Percentiles rank a stretch among this genome's conserved stretches.
These are phyloP conservation scores for Cataglyphis livida DNA, from an alignment of 2,888 invertebrate species.

Conservation along the genomic window DNA sequence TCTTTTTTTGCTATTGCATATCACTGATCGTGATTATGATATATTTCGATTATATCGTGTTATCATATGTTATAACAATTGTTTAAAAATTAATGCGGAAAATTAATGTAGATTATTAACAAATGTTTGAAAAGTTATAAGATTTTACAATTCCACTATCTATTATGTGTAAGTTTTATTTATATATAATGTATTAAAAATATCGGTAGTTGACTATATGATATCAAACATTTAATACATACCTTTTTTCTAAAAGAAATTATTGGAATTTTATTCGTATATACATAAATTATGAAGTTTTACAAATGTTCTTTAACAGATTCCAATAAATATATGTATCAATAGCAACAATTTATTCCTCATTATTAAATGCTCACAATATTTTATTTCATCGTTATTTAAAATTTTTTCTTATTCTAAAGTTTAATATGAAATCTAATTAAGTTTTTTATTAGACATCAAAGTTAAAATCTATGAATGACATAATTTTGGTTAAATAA, in stretches of 20 bases:
- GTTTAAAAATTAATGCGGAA: neutral
- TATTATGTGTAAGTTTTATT: slow-evolving; percentile 18
- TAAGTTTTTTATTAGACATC: neutral
- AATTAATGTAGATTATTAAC: neutral
- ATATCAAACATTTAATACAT: neutral
- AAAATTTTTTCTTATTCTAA: neutral
- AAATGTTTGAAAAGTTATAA: slow-evolving; percentile 30
- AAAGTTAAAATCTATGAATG: neutral
- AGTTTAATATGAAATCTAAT: neutral
- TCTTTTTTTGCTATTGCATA: slow-evolving; percentile 62
- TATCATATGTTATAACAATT: slow-evolving; percentile 9
- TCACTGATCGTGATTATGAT: slow-evolving; percentile 53
- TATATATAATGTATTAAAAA: slow-evolving; percentile 1
- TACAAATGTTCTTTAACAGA: neutral
- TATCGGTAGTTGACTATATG: neutral
- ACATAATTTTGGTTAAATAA: neutral
- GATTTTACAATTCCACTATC: neutral
- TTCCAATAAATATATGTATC: neutral
- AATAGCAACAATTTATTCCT: slow-evolving; percentile 1
- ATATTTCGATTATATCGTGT: slow-evolving; percentile 8
- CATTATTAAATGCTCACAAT: neutral
- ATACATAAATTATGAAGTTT: slow-evolving; percentile 9
- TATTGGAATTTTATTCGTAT: neutral
- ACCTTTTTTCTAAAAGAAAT: neutral
- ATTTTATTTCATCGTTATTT: neutral